A percentile compares a stretch with the other conserved stretches of the same genome.
Evolutionary conservation across 2,888 invertebrate genomes (phyloP).

Genomic region (Drosophila borborema): DNA sequence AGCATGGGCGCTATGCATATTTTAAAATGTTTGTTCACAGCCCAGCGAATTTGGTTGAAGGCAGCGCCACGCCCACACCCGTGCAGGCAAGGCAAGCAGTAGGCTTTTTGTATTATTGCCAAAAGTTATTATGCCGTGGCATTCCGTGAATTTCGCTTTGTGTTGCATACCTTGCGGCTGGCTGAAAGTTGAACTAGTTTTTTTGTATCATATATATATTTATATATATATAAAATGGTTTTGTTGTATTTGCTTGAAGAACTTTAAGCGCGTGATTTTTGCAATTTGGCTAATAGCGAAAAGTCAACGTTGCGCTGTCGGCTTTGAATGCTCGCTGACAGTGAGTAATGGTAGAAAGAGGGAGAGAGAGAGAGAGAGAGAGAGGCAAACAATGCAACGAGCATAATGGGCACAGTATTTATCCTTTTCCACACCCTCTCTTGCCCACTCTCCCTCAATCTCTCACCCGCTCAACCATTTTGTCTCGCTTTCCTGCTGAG

Average conservation of each 20-base stretch:
- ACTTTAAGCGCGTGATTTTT: conserved; percentile 69
- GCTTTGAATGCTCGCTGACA: conserved; percentile 62
- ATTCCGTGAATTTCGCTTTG: conserved; percentile 54
- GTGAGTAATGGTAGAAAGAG: conserved; percentile 57
- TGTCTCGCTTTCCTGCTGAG: conserved; percentile 10
- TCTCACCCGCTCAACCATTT: neutral
- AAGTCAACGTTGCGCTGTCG: conserved; percentile 56
- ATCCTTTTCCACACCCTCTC: neutral
- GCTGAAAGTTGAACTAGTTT: conserved; percentile 42
- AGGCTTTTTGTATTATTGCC: conserved; percentile 74
- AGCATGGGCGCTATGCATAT: conserved; percentile 48
- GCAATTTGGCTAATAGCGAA: conserved; percentile 71
- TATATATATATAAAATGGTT: neutral
- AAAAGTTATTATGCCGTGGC: conserved; percentile 72
- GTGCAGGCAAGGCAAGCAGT: conserved; percentile 35
- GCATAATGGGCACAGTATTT: conserved; percentile 32
- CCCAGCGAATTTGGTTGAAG: conserved; percentile 55
- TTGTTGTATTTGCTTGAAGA: conserved; percentile 28
- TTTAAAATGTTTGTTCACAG: conserved; percentile 55
- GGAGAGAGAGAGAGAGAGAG: conserved; percentile 13
- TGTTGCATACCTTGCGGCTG: conserved; percentile 67
- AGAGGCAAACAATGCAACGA: conserved; percentile 10
- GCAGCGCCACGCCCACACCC: conserved; percentile 27
- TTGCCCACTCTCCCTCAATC: neutral
- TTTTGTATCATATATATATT: neutral